A percentile compares a stretch with the other conserved stretches of the same genome.
Evolutionary conservation across 2,888 invertebrate species (phyloP).

Genomic region (Tipula confusa): DNA sequence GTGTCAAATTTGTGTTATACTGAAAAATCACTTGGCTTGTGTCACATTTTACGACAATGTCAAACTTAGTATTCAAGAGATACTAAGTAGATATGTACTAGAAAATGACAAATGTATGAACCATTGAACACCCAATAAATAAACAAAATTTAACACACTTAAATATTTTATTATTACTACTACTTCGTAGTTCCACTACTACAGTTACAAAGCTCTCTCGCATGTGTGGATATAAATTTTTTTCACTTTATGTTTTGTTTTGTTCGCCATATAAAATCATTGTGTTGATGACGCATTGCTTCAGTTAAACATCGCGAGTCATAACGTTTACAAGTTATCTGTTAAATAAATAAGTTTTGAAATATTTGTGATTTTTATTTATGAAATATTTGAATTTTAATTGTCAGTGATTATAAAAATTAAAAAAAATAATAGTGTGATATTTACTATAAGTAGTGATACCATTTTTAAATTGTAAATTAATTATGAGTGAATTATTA

Average conservation of each 20-base stretch:
- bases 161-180: not conserved
- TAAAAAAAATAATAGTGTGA: not conserved
- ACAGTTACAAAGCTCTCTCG: not conserved
- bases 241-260: not conserved
- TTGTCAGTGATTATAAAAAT: not conserved
- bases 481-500: not conserved
- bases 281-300: constrained; percentile 28
- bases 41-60: not conserved
- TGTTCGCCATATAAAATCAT: constrained; percentile 27
- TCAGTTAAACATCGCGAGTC: constrained; percentile 26
- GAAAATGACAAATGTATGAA: not conserved
- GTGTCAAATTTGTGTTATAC: not conserved
- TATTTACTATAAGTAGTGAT: not conserved
- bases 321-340: not conserved
- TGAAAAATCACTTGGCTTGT: too few relatives aligned
- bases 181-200: not conserved
- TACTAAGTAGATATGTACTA: not conserved
- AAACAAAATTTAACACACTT: not conserved
- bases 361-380: not conserved
- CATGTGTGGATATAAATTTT: not conserved
- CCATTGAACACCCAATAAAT: not conserved
- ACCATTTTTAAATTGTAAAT: not conserved
- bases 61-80: not conserved
- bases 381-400: not conserved
- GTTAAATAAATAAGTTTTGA: not conserved